Evolutionary conservation across 2,113 vertebrate genomes (phyloP).

Genomic region (Epinephelus lanceolatus): DNA sequence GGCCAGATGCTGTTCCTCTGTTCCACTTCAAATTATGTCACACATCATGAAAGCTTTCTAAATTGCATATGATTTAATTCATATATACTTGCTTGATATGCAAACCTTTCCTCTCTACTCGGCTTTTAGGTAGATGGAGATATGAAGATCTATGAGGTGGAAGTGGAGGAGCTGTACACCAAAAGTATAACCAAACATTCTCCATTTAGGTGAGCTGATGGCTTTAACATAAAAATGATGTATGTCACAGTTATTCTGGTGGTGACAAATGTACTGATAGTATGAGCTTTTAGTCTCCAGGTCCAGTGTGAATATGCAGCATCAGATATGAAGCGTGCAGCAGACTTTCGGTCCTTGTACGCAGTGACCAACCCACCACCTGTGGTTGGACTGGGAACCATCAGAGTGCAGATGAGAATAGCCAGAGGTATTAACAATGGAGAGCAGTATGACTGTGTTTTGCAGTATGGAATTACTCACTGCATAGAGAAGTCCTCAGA

Average conservation of each 20-base stretch:
- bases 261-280: background rate
- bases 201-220: conserved; percentile 56
- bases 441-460: background rate
- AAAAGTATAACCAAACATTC: conserved; percentile 7
- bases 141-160: conserved; percentile 71
- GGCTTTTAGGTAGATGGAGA: conserved; percentile 59
- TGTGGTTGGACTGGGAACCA: conserved; percentile 66
- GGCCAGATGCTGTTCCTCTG: too few relatives aligned
- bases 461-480: too few relatives aligned
- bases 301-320: conserved; percentile 71
- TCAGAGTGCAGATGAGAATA: conserved; percentile 79
- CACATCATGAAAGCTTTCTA: too few relatives aligned
- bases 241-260: background rate
- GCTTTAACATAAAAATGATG: background rate
- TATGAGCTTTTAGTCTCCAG: conserved; percentile 56
- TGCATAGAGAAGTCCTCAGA: background rate
- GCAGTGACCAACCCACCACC: conserved; percentile 67
- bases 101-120: background rate
- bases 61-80: too few relatives aligned
- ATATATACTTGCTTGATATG: too few relatives aligned
- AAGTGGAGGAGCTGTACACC: conserved; percentile 55
- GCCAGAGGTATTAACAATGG: conserved; percentile 68
- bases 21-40: too few relatives aligned
- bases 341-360: conserved; percentile 42
- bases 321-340: conserved; percentile 32